Evolutionary conservation across 2,113 vertebrate species (phyloP).

Genomic region (Strix uralensis): DNA sequence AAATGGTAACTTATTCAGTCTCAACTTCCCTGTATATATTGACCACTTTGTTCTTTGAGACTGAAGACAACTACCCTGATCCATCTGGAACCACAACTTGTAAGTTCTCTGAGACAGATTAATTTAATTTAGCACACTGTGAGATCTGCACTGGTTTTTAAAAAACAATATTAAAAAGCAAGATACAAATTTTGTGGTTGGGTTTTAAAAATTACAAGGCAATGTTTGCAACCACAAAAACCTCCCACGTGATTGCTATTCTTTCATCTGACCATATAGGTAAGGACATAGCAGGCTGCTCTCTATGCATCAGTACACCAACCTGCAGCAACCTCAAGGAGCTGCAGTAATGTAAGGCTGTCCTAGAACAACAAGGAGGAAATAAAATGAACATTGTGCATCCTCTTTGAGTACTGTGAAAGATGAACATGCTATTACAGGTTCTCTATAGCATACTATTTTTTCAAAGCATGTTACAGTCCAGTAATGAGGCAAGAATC

Average conservation of each 20-base stretch:
- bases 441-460: neutral
- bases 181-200: neutral
- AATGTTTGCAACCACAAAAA: neutral
- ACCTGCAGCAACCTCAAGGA: neutral
- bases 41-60: neutral
- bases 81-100: neutral
- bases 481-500: neutral
- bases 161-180: neutral
- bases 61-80: neutral
- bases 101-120: neutral
- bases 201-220: neutral
- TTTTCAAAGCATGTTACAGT: neutral
- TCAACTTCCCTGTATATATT: neutral
- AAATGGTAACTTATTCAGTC: neutral
- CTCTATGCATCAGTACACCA: neutral
- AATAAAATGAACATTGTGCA: neutral
- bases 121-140: neutral
- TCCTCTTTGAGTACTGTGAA: neutral
- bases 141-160: neutral
- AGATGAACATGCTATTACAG: neutral
- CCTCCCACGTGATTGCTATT: neutral
- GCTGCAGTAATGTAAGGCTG: neutral
- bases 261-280: neutral
- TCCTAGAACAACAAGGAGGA: neutral
- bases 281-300: neutral